A percentile compares a stretch with the other conserved stretches of the same genome.
phyloP scores from a whole-genome alignment of 2,797 vertebrate genomes.

The Schizopygopsis pylzovi region DNA sequence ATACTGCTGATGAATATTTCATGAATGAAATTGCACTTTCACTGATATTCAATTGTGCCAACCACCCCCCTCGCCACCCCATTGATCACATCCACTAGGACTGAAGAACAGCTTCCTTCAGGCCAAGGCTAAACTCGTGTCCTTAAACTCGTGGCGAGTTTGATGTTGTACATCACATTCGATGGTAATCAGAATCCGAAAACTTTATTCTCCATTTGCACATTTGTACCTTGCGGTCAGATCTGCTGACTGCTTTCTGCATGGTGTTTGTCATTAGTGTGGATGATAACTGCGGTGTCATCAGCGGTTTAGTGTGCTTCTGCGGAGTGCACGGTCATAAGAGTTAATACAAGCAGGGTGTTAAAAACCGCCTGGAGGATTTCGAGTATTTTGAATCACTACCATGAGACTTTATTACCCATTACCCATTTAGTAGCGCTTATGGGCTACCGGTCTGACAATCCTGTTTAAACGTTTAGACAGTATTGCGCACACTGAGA shows the following conservation, averaged over 20 bases:
- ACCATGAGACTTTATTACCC: constrained; percentile 37
- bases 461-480: constrained; percentile 11
- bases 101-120: constrained; percentile 47
- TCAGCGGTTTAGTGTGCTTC: not conserved
- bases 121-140: not conserved
- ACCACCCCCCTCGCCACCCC: constrained; percentile 26
- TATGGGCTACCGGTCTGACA: constrained; percentile 10
- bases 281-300: constrained; percentile 5
- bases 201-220: constrained; percentile 13
- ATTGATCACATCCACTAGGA: constrained; percentile 67
- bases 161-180: not conserved
- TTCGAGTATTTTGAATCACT: constrained; percentile 14
- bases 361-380: constrained; percentile 28
- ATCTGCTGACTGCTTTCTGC: not conserved
- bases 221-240: constrained; percentile 18
- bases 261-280: constrained; percentile 32
- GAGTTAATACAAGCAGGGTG: constrained; percentile 25
- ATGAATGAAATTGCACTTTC: constrained; percentile 73
- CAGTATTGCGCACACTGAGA: not conserved
- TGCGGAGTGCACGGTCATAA: constrained; percentile 15
- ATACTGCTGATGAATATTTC: constrained; percentile 74
- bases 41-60: constrained; percentile 66
- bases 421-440: constrained; percentile 26
- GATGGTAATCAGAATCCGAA: not conserved
- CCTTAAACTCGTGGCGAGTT: constrained; percentile 1